phyloP scores from a whole-genome alignment of 92 coral and sea anemone genomes.

The Epizoanthus ramosus region DNA sequence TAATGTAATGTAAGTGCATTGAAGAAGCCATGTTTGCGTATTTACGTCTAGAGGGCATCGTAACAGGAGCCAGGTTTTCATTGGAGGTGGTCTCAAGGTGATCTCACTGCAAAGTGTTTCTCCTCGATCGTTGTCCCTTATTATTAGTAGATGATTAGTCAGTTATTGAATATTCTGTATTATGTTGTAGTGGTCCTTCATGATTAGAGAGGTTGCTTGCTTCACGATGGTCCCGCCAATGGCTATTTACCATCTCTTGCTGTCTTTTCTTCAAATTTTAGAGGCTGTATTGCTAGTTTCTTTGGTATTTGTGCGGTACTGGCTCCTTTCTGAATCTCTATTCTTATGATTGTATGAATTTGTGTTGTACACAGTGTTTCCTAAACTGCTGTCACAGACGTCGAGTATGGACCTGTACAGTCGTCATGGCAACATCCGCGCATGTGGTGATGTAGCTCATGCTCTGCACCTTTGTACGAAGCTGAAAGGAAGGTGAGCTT shows the following conservation, averaged over 20 bases:
- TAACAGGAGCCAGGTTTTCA: too few species aligned
- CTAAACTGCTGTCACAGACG: constrained; percentile 75
- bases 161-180: too few species aligned
- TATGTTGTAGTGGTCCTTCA: too few species aligned
- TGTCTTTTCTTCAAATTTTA: background rate
- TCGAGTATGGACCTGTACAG: constrained; percentile 80
- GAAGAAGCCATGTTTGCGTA: too few species aligned
- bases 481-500: constrained; percentile 63
- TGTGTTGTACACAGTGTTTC: constrained; percentile 67
- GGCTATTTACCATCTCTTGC: background rate
- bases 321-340: background rate
- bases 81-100: too few species aligned
- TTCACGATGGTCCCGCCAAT: too few species aligned
- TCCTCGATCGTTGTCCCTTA: too few species aligned
- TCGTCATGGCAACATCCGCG: constrained; percentile 90
- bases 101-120: too few species aligned
- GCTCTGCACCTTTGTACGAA: constrained; percentile 70
- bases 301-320: background rate
- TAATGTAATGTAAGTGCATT: too few species aligned
- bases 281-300: background rate
- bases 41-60: too few species aligned
- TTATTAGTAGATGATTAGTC: too few species aligned
- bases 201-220: too few species aligned
- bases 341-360: background rate
- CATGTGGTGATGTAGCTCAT: constrained; percentile 83